Evolutionary conservation across 2,113 vertebrate genomes (phyloP), one percentile per base, ranked within the genome.

Genomic region (Mesocricetus auratus): DNA sequence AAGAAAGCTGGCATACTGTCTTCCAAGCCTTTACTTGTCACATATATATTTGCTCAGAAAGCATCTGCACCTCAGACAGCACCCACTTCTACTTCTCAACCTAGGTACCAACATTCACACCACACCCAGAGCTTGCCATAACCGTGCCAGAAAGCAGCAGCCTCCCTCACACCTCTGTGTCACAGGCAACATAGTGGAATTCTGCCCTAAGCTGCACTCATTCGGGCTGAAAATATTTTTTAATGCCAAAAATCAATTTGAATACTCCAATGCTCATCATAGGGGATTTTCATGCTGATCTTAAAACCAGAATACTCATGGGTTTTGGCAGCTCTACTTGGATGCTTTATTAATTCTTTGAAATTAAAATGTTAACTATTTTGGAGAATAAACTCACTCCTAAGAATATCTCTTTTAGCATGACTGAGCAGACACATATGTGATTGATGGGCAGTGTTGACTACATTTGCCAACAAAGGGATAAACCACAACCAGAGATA

Each of bases 261-360:
- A 87, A 74, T 62, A 24, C 16, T 12, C 11, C 36, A 56, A 19
- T 92, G 42, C 13, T 45, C 86, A 42, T 50, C 47, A 33, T 39
- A 24, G 64, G 21, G 22, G 66, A 90, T 79, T 87, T 96, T 97
- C 58, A 82, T 85, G 36, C 75, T 68, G 56, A 60, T 42, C 64
- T 79, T 39, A 56, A 64, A 94, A 79, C 9, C 53, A 58, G 90
- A 90, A 92, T 89, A 95, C 53, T 93, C 56, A 87, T 85, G n/a
- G 45, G 66, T 94, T 95, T 83, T 95, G 87, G 94, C 90, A 96
- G 86, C 75, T 93, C 50, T 71, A 8, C 50, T 88, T 90, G 74
- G 79, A 81, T 94, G 75, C 42, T 91, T 89, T 64, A 78, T 83
- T 91, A 71, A 92, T 91, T 82, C 94, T 93, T 85, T 29, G 42